Evolutionary conservation across 1,140 invertebrate species (phyloP).

Genomic region (Macrobrachium rosenbergii): DNA sequence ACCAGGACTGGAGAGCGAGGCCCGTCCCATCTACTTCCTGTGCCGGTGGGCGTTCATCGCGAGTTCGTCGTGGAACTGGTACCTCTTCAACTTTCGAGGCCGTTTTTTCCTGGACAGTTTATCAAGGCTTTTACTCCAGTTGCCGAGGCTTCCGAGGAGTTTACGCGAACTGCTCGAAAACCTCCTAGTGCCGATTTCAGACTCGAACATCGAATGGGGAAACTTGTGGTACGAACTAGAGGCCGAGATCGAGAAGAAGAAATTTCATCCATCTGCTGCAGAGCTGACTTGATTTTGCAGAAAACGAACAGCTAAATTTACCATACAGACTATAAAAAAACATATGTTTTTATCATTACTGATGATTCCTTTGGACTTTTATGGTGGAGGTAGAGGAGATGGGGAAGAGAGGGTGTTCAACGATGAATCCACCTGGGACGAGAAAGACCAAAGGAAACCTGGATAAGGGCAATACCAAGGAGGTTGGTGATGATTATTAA

Average conservation of each 20-base stretch:
- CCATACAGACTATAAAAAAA: no score
- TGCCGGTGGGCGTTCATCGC: conserved; percentile 26
- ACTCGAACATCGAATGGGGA: conserved; percentile 18
- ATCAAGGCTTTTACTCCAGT: neutral
- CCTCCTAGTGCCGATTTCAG: neutral
- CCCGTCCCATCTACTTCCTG: neutral
- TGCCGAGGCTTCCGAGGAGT: conserved; percentile 4
- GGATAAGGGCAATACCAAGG: no score
- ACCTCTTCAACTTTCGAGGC: conserved; percentile 40
- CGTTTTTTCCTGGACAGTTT: conserved; percentile 19
- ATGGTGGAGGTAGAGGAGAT: no score
- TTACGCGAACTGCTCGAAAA: neutral
- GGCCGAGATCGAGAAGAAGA: neutral
- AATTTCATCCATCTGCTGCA: neutral
- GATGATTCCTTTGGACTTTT: no score
- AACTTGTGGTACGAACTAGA: conserved; percentile 17
- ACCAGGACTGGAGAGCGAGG: neutral
- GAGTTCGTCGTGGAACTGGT: conserved; percentile 50
- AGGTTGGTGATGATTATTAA: no score
- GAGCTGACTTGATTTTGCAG: no score
- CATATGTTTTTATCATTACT: no score
- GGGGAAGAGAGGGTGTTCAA: no score
- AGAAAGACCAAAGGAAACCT: no score
- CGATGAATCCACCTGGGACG: no score
- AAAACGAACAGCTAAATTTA: no score